phyloP scores from a whole-genome alignment of 2,888 invertebrate species.

The Coecobrya sp. region DNA sequence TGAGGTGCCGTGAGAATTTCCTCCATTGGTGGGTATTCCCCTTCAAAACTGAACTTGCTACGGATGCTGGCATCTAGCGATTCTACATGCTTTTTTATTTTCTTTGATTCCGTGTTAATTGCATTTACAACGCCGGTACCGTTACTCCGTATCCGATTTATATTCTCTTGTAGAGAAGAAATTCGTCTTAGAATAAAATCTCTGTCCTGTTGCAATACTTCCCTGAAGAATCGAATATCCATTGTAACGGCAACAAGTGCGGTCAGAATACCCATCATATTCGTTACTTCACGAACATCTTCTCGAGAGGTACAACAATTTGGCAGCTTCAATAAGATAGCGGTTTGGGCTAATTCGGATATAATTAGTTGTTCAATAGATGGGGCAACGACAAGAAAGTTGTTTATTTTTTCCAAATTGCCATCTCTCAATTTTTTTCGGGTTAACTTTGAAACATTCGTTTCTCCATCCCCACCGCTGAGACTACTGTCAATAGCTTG shows the following conservation, averaged over 20 bases:
- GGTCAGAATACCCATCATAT: slow-evolving; percentile 10
- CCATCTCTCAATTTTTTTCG: neutral
- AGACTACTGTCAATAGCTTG: neutral
- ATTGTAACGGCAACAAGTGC: neutral
- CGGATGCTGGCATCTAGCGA: slow-evolving; percentile 6
- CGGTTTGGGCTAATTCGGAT: neutral
- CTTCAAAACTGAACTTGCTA: neutral
- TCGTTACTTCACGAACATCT: neutral
- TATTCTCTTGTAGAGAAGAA: neutral
- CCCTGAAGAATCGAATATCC: slow-evolving; percentile 29
- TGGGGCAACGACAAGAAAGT: neutral
- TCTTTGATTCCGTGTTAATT: neutral
- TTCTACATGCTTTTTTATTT: neutral
- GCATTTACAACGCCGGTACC: neutral
- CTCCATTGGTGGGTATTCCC: slow-evolving; percentile 32
- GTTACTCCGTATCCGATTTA: neutral
- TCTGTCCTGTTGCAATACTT: neutral
- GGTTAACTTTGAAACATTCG: neutral
- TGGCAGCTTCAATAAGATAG: slow-evolving; percentile 31
- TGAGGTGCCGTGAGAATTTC: neutral
- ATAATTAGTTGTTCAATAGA: slow-evolving; percentile 20
- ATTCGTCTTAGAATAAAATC: neutral
- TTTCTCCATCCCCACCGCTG: neutral
- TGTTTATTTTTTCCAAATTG: neutral
- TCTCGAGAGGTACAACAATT: neutral